Evolutionary conservation across 2,888 invertebrate species (phyloP), one percentile per base, ranked within the genome.

Genomic region (Aelia acuminata): DNA sequence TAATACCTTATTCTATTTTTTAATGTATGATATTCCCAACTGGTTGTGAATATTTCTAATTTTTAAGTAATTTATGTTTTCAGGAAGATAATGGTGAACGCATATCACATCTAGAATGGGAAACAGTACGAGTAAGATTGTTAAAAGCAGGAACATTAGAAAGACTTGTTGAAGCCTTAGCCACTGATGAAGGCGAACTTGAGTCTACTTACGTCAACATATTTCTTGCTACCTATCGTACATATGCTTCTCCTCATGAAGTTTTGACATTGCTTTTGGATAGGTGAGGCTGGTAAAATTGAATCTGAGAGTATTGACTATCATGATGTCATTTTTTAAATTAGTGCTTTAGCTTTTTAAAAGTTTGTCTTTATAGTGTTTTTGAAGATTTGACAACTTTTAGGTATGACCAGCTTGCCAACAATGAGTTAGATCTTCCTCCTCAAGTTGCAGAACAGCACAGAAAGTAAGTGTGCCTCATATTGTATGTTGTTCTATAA

Each of bases 201-300:
- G 99, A 99, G 94, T 98, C 98, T 90, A 98, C 98, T 50, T 98
- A 99, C 93, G 97, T 99, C 93, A 98, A 98, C 93, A 98, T 99
- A 86, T 99, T 99, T 93, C 95, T 99, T 91, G 97, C 98, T 90
- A 98, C 98, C 2, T 98, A 97, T 93, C 94, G 98, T 89, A 97
- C 96, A 75, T 99, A 99, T 93, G 96, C 98, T 91, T 96, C 96
- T 88, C 95, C 98, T 90, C 94, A 95, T 91, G 96, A 97, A 92
- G 98, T 99, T 88, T 94, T 98, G 91, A 95, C 96, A 91, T 94
- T 97, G 89, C 93, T 98, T 90, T 93, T 98, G 90, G 95, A 96
- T 88, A 92, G 93, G 91, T 92, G 87, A 85, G 90, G 88, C 43
- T 80, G 47, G 43, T 15, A 7, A 15, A 70, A 70, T 35, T 70